Evolutionary conservation across 2,888 invertebrate species (phyloP), one percentile per base, ranked within the genome.

Genomic region (Ormyrus pomaceus): DNA sequence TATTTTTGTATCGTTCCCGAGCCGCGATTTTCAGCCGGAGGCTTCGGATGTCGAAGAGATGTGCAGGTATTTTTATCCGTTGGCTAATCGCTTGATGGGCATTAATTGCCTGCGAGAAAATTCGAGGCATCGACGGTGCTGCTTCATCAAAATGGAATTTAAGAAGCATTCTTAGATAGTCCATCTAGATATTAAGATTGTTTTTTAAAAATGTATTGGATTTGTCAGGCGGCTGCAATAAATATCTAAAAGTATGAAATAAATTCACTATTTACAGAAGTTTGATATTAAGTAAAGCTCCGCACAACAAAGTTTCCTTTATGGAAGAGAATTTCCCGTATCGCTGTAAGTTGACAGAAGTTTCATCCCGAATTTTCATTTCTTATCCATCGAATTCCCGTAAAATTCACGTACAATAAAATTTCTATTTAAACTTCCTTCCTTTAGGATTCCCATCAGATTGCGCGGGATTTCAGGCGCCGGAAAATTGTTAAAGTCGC

Each of bases 401-500:
- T 19, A 53, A 19, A 66, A 76, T 71, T 75, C 75, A 48, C 65
- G 11, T 65, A 19, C 69, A 70, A 77, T 80, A 73, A 80, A 77
- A 77, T 69, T 77, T 73, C 73, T 73, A 59, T 73, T 77, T 58
- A 76, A 80, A 80, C 72, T 79, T 80, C 74, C 46, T 70, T 73
- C 55, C 62, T 68, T 75, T 53, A 66, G 13, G 51, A 34, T 50
- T 77, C 11, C 56, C 51, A 48, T 62, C 70, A 62, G 19, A 77
- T 70, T 55, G 34, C 34, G 34, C 34, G 34, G 34, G 34, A 34
- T 34, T 34, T 34, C 34, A 34, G 34, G 64, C n/a, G 46, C n/a
- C n/a, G 45, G 61, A 69, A 81, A 82, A 82, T 77, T 69, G 77
- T 77, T 70, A 70, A 73, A 80, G 79, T 70, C 76, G 58, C 65